phyloP scores from a whole-genome alignment of 2,797 vertebrate genomes.

The Uromys caudimaculatus region DNA sequence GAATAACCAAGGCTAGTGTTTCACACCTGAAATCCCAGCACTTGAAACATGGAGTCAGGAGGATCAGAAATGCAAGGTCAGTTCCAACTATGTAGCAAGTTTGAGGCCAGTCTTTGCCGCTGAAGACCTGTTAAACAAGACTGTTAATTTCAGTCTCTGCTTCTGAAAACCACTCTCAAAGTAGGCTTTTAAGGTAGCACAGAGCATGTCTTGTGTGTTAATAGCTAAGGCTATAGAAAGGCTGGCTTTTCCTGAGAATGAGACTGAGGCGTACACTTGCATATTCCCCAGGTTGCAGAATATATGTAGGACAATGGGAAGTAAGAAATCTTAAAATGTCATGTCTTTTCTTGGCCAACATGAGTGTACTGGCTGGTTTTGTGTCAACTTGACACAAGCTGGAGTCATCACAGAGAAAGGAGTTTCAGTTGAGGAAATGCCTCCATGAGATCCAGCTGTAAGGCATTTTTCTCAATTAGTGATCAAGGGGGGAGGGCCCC shows the following conservation, averaged over 20 bases:
- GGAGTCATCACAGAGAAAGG: too few relatives aligned
- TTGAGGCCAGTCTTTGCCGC: not conserved
- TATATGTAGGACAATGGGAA: not conserved
- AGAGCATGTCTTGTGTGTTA: not conserved
- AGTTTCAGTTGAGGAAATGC: too few relatives aligned
- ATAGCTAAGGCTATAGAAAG: not conserved
- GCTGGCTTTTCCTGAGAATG: not conserved
- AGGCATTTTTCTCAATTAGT: too few relatives aligned
- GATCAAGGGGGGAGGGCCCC: too few relatives aligned
- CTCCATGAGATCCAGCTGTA: too few relatives aligned
- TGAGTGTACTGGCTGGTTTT: too few relatives aligned
- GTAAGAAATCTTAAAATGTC: not conserved
- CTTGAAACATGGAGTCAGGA: not conserved
- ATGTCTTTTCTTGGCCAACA: not conserved
- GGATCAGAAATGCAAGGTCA: not conserved
- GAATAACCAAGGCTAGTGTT: not conserved
- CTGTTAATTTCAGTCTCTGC: not conserved
- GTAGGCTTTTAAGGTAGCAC: not conserved
- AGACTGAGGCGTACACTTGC: not conserved
- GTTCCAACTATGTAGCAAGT: not conserved
- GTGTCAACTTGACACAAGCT: too few relatives aligned
- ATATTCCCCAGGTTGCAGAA: not conserved
- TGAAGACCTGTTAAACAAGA: not conserved
- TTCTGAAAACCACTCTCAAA: constrained; percentile 46
- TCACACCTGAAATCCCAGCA: not conserved